phyloP scores from a whole-genome alignment of 2,797 vertebrate species.

The Acanthopagrus latus region DNA sequence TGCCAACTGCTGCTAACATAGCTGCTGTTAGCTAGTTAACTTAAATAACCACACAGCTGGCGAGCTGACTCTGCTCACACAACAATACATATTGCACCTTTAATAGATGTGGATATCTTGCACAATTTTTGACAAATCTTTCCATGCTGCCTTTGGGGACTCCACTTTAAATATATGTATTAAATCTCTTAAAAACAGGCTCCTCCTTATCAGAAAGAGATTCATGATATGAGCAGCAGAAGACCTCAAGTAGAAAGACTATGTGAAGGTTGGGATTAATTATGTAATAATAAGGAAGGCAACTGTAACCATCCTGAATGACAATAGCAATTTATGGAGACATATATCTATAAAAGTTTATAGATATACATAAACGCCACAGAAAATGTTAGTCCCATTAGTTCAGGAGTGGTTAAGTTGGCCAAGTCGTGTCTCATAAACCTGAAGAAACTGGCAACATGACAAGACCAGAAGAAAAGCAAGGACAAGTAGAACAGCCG shows the following conservation, averaged over 20 bases:
- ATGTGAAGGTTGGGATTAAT: constrained; percentile 8
- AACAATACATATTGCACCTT: too few species aligned
- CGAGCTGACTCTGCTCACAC: too few species aligned
- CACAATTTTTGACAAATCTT: background rate
- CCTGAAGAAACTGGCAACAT: constrained; percentile 35
- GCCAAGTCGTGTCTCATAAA: constrained; percentile 37
- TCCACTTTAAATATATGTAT: background rate
- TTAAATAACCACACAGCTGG: too few species aligned
- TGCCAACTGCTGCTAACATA: too few species aligned
- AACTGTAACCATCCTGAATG: constrained; percentile 14
- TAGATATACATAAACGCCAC: constrained; percentile 10
- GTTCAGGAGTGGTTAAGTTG: constrained; percentile 5
- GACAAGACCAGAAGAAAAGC: constrained; percentile 26
- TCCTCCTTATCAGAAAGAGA: constrained; percentile 1
- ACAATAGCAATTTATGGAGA: constrained; percentile 27
- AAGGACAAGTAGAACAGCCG: constrained; percentile 20
- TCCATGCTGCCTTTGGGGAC: background rate
- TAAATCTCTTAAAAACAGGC: constrained; percentile 1
- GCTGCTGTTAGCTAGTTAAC: too few species aligned
- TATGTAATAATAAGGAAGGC: constrained; percentile 12
- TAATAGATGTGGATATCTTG: background rate
- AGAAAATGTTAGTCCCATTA: constrained; percentile 21
- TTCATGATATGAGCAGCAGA: constrained; percentile 36
- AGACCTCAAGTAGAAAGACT: constrained; percentile 15
- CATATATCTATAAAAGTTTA: constrained; percentile 28